Evolutionary conservation across 2,113 vertebrate species (phyloP), one percentile per base, ranked within the genome.

Genomic region (Lycaon pictus): DNA sequence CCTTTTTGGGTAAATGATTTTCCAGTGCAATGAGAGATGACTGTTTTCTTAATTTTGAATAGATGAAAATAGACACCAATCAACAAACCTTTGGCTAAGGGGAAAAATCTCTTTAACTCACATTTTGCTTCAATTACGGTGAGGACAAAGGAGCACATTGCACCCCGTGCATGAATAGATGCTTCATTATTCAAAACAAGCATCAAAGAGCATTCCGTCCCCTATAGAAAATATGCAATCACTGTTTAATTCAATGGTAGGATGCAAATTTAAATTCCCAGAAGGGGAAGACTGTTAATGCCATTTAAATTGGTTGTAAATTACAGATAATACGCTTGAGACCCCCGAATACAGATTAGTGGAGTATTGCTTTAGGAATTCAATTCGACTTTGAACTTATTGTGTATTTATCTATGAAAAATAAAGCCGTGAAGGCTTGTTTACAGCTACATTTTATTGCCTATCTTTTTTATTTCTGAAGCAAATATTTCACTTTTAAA

Each of bases 231-330:
- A 98, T 99, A 99, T 96, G 98, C 98, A 99, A 98, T 99, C 98
- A 98, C 98, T 98, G 98, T 98, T 99, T 99, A 99, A 99, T 99
- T 99, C 99, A 99, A 98, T 98, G 98, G 98, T 98, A 98, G 97
- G 98, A 99, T 99, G 98, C 98, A 98, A 99, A 99, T 99, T 98
- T 98, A 98, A 99, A 99, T 98, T 99, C 99, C 99, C 99, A 99
- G 98, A 99, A 99, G 99, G 98, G 97, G 86, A 98, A 98, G 97
- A 96, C 98, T 98, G 98, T 99, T 99, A 99, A 99, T 99, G 98
- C 98, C 98, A 98, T 99, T 99, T 99, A 99, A 99, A 99, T 99
- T 99, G 98, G 98, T 99, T 99, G 98, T 99, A 99, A 99, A 99
- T 99, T 99, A 99, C 99, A 99, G 98, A 99, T 99, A 99, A 99